Evolutionary conservation across 2,113 vertebrate genomes (phyloP).

Genomic region (Mustela lutreola): DNA sequence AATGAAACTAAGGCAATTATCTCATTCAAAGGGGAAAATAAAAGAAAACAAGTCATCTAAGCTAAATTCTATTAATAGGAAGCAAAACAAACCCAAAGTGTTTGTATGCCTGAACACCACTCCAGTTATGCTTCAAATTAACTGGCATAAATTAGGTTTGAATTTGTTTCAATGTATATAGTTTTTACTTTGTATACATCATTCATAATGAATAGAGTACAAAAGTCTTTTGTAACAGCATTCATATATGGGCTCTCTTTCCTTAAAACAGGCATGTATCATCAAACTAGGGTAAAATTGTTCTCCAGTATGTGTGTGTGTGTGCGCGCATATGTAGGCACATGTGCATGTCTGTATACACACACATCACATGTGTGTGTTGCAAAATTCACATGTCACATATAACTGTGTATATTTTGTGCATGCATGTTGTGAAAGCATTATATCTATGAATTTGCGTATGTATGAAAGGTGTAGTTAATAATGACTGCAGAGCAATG

Average conservation of each 20-base stretch:
- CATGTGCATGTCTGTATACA: neutral
- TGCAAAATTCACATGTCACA: neutral
- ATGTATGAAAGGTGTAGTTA: neutral
- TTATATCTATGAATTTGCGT: neutral
- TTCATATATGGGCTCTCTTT: neutral
- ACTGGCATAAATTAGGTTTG: neutral
- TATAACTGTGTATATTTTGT: neutral
- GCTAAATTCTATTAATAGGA: neutral
- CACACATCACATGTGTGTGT: neutral
- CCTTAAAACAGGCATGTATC: neutral
- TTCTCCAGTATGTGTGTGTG: neutral
- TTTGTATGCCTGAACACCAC: neutral
- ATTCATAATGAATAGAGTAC: neutral
- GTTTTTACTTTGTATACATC: neutral
- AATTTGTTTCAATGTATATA: neutral
- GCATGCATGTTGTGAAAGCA: neutral
- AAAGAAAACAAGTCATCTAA: conserved; percentile 3
- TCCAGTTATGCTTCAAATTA: conserved; percentile 29
- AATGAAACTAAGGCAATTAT: conserved; percentile 14
- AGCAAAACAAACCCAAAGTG: neutral
- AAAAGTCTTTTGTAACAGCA: neutral
- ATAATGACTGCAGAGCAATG: neutral
- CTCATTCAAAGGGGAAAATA: conserved; percentile 15
- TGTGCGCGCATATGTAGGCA: neutral
- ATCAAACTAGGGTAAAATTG: neutral